A percentile compares a stretch with the other conserved stretches of the same genome.
Conservation (phyloP, 2,888 invertebrate species). For the Harmothoe impar region DNA sequence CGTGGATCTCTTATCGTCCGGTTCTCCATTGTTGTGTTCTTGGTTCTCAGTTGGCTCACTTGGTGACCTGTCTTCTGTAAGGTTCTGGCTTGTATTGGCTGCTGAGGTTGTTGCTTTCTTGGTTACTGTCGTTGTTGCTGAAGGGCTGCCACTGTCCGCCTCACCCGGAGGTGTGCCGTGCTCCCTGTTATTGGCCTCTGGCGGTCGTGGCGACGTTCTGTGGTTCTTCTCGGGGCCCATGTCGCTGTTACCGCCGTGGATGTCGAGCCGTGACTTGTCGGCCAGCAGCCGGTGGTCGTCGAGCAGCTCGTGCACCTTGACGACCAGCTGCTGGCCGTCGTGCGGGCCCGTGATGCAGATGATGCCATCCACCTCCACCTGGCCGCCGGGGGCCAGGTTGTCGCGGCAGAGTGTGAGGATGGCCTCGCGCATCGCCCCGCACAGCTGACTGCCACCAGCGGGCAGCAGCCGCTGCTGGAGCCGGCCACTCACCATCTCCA, state of each 20-base stretch:
- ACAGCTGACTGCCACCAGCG: slow-evolving; percentile 41
- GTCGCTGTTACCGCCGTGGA: background rate
- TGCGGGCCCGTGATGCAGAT: slow-evolving; percentile 70
- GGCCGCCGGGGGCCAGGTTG: slow-evolving; percentile 68
- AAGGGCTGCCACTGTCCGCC: background rate
- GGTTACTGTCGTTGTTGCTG: background rate
- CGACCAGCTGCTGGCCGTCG: slow-evolving; percentile 71
- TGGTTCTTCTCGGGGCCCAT: background rate
- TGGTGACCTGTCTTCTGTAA: background rate
- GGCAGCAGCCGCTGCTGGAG: slow-evolving; percentile 53
- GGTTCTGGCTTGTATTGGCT: background rate
- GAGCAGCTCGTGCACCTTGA: slow-evolving; percentile 71
- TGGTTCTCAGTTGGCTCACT: background rate
- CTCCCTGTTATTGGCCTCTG: background rate
- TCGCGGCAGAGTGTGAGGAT: slow-evolving; percentile 69
- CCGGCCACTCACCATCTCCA: slow-evolving; percentile 53
- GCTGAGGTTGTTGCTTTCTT: background rate
- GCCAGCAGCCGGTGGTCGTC: slow-evolving; percentile 3
- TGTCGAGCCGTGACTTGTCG: background rate
- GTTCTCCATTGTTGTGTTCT: background rate
- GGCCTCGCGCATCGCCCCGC: slow-evolving; percentile 67
- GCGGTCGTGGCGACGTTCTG: background rate
- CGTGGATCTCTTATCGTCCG: no score
- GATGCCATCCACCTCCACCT: slow-evolving; percentile 71
- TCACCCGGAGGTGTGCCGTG: background rate